Evolutionary conservation across 2,797 vertebrate species (phyloP), one percentile per base, ranked within the genome.

Genomic region (Protonibea diacanthus): DNA sequence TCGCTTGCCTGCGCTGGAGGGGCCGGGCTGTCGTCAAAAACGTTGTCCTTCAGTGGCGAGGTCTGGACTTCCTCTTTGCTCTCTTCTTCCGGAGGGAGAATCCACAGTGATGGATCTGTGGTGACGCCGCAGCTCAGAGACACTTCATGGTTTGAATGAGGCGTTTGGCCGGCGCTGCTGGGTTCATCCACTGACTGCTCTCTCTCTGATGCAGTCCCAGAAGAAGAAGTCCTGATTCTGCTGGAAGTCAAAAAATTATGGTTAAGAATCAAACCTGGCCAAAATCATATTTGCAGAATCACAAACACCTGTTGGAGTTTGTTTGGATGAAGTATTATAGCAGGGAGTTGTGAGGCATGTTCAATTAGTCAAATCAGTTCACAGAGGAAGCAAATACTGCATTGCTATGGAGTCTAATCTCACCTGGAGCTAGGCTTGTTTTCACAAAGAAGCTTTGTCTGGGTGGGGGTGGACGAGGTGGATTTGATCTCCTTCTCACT

Each of bases 61-160:
- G 23, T 40, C 45, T 67, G 76, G 58, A 40, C 69, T 15, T 91
- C 85, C 8, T 80, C 71, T 65, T 80, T 59, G 58, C 81, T 38
- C 15, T 84, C 87, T 6, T 83, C 81, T 20, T 91, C 89, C 18
- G 85, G 60, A 5, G 84, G 59, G 42, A 86, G 65, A 10, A 81
- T 71, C 93, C 94, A 95, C 33, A 93, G 83, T 0, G 86, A 92
- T 12, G 92, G 93, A 71, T 95, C 93, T 5, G 93, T 94, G 49
- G 94, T 95, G 48, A 95, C 80, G 1, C 94, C 94, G 14, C 88
- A 92, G 86, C 90, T 92, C 61, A 95, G 81, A 63, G 89, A 88
- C 48, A 95, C 93, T 73, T 95, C 93, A 0, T 91, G 89, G 67
- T 60, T 75, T 23, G 87, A 71, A 33, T 86, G 76, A 5, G 81